phyloP scores from a whole-genome alignment of 2,888 invertebrate genomes.

The Heliconius cydno region DNA sequence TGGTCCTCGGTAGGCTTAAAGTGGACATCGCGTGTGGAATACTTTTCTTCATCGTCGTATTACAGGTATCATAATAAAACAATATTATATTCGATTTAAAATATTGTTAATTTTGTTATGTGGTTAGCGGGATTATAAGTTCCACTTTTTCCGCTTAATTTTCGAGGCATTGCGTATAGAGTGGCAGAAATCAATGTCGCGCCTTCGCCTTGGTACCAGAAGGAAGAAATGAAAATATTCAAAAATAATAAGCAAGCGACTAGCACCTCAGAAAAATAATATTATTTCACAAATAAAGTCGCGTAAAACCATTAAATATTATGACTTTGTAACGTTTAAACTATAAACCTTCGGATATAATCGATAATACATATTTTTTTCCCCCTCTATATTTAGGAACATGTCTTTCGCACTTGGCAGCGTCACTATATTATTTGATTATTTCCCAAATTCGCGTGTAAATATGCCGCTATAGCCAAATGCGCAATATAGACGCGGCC shows the following conservation, averaged over 20 bases:
- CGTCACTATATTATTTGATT: constrained; percentile 28
- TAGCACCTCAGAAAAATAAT: no score
- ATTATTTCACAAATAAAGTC: not conserved
- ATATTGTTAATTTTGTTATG: not conserved
- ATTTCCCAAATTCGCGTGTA: constrained; percentile 39
- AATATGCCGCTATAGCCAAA: constrained; percentile 42
- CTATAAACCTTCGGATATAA: not conserved
- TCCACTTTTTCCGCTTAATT: no score
- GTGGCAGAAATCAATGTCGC: no score
- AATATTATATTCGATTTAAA: not conserved
- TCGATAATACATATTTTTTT: not conserved
- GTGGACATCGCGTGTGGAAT: constrained; percentile 96
- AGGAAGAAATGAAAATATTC: no score
- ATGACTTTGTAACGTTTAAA: constrained; percentile 13
- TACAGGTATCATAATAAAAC: constrained; percentile 88
- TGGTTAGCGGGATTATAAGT: no score
- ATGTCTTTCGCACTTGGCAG: constrained; percentile 42
- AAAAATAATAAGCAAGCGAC: no score
- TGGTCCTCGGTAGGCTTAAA: constrained; percentile 96
- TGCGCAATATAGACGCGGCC: constrained; percentile 40
- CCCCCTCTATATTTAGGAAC: constrained; percentile 16
- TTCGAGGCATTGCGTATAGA: no score
- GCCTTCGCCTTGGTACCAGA: no score
- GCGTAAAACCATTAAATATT: constrained; percentile 6
- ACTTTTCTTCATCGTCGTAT: constrained; percentile 96